phyloP scores from a whole-genome alignment of 2,113 vertebrate species.

The Pelmatolapia mariae region DNA sequence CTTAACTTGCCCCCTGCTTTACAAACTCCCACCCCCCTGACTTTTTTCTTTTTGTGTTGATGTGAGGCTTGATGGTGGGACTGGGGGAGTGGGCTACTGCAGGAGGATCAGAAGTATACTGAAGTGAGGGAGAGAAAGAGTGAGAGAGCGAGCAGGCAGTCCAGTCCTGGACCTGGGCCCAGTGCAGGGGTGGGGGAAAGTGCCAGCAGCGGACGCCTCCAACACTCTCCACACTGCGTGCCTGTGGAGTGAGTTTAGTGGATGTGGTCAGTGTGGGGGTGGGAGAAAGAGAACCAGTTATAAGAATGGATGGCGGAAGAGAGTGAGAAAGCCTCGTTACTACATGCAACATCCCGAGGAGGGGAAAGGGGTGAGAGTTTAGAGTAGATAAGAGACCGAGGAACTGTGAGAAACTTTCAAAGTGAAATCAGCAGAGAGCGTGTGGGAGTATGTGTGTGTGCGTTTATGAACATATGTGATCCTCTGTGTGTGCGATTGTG shows the following conservation, averaged over 20 bases:
- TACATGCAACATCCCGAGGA: conserved; percentile 35
- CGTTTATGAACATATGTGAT: conserved; percentile 25
- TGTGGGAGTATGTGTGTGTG: conserved; percentile 40
- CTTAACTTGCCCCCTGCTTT: not conserved
- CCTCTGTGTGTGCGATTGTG: conserved; percentile 23
- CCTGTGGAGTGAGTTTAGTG: conserved; percentile 72
- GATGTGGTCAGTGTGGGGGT: conserved; percentile 71
- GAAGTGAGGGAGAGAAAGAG: conserved; percentile 13
- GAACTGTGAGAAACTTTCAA: conserved; percentile 40
- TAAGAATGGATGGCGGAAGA: conserved; percentile 33
- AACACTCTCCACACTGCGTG: conserved; percentile 68
- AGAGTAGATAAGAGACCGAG: conserved; percentile 29
- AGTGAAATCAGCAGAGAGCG: conserved; percentile 16
- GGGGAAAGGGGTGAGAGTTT: conserved; percentile 16
- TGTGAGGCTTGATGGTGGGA: conserved; percentile 15
- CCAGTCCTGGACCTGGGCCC: conserved; percentile 51
- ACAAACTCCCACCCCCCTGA: not conserved
- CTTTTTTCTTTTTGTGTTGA: conserved; percentile 17
- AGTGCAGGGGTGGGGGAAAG: conserved; percentile 53
- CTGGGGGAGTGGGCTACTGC: not conserved
- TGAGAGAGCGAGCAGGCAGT: conserved; percentile 25
- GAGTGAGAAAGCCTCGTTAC: conserved; percentile 15
- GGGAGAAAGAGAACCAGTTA: conserved; percentile 40
- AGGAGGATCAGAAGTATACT: conserved; percentile 41
- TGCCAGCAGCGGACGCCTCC: conserved; percentile 64